Percentiles rank a stretch among this genome's conserved stretches.
phyloP scores from a whole-genome alignment of 2,888 invertebrate species.

The Carabus problematicus region DNA sequence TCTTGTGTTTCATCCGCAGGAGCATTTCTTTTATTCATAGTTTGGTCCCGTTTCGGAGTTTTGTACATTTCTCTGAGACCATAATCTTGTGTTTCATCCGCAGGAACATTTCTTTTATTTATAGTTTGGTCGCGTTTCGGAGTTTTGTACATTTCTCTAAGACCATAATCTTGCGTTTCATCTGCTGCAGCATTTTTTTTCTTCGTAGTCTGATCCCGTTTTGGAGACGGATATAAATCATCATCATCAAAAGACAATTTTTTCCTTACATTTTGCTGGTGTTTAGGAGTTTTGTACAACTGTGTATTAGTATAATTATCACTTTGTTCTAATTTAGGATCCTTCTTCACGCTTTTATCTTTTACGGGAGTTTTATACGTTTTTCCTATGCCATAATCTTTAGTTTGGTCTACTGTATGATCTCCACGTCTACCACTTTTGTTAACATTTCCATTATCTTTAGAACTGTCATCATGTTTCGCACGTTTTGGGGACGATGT shows the following conservation, averaged over 20 bases:
- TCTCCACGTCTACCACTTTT: too few species aligned
- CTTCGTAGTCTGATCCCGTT: background rate
- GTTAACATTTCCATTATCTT: too few species aligned
- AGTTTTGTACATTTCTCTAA: constrained; percentile 12
- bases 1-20: too few species aligned
- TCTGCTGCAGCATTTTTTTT: background rate
- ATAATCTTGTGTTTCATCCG: background rate
- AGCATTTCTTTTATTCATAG: background rate
- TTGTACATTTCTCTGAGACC: background rate
- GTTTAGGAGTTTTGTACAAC: too few species aligned
- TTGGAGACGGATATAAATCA: background rate
- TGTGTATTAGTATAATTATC: too few species aligned
- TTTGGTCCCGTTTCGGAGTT: background rate
- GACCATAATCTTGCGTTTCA: constrained; percentile 18
- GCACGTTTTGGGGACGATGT: too few species aligned
- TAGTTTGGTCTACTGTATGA: too few species aligned
- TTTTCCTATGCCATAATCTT: too few species aligned
- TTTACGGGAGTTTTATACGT: too few species aligned
- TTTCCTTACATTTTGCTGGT: background rate
- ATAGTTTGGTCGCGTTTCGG: background rate
- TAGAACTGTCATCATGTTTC: too few species aligned
- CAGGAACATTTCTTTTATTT: background rate
- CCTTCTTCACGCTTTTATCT: too few species aligned
- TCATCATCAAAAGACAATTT: background rate
- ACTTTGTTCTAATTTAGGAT: too few species aligned